phyloP scores from a whole-genome alignment of 2,797 vertebrate genomes.

The Lindbergichthys nudifrons region DNA sequence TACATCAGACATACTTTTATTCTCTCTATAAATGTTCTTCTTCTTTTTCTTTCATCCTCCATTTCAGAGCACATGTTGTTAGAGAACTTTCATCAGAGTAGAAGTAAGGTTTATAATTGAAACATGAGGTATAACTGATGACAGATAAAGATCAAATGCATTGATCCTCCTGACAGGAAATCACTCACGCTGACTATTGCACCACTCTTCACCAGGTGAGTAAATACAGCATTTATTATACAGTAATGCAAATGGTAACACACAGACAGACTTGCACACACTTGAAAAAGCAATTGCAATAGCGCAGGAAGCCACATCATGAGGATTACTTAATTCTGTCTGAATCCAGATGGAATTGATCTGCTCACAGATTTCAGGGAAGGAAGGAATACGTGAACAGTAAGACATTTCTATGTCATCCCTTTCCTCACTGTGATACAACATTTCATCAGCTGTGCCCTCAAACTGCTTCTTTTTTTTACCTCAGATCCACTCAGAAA shows the following conservation, averaged over 20 bases:
- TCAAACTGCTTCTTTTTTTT: conserved; percentile 64
- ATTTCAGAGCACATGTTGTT: conserved; percentile 49
- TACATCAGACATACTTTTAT: conserved; percentile 16
- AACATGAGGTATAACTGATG: conserved; percentile 54
- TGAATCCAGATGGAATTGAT: conserved; percentile 77
- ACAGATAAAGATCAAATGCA: conserved; percentile 46
- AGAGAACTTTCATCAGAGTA: conserved; percentile 45
- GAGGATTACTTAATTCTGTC: conserved; percentile 68
- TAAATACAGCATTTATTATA: conserved; percentile 64
- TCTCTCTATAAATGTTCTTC: conserved; percentile 20
- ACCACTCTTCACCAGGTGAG: conserved; percentile 51
- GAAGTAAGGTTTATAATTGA: conserved; percentile 54
- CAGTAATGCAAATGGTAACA: conserved; percentile 36
- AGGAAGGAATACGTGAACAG: conserved; percentile 61
- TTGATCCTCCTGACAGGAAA: conserved; percentile 55
- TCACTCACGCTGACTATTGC: conserved; percentile 43
- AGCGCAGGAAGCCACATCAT: conserved; percentile 69
- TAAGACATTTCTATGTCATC: conserved; percentile 69
- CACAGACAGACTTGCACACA: conserved; percentile 27
- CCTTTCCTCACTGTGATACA: conserved; percentile 64
- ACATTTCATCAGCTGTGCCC: conserved; percentile 78
- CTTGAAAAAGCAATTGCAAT: conserved; percentile 57
- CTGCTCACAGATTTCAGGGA: conserved; percentile 58
- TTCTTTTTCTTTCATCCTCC: conserved; percentile 44
- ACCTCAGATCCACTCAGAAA: conserved; percentile 55